These are phyloP conservation scores for Taphrorychus bicolor DNA, from an alignment of 2,888 invertebrate species.

Conservation along the genomic window DNA sequence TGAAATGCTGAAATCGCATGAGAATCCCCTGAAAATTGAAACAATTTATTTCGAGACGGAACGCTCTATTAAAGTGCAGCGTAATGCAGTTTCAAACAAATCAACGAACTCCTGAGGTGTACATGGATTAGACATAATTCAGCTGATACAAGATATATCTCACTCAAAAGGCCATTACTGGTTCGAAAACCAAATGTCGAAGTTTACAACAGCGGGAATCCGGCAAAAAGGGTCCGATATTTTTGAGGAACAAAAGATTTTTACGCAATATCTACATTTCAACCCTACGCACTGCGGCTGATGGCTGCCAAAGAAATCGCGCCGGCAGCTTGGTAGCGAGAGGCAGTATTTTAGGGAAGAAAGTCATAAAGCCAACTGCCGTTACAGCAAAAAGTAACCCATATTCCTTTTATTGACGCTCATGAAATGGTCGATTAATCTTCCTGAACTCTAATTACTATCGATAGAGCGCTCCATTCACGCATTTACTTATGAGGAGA, in stretches of 20 bases:
- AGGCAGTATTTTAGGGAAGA: constrained; percentile 25
- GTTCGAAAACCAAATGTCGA: not conserved
- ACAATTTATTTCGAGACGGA: constrained; percentile 20
- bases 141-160: not conserved
- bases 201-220: not conserved
- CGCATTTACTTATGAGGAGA: constrained; percentile 19
- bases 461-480: constrained; percentile 21
- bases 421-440: constrained; percentile 32
- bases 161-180: not conserved
- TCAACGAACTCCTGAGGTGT: constrained; percentile 11
- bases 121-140: constrained; percentile 14
- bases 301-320: constrained; percentile 19
- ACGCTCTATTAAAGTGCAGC: constrained; percentile 14
- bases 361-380: constrained; percentile 29
- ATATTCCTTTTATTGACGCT: constrained; percentile 31
- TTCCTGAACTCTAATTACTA: constrained; percentile 25
- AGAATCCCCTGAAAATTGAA: constrained; percentile 13
- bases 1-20: constrained; percentile 14
- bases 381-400: constrained; percentile 23
- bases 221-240: not conserved
- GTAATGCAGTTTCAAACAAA: constrained; percentile 21
- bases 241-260: constrained; percentile 9
- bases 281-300: constrained; percentile 27
- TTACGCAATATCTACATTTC: constrained; percentile 2
- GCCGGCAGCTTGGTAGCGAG: constrained; percentile 2